phyloP scores from a whole-genome alignment of 2,888 invertebrate genomes.

The Horisme vitalbata region DNA sequence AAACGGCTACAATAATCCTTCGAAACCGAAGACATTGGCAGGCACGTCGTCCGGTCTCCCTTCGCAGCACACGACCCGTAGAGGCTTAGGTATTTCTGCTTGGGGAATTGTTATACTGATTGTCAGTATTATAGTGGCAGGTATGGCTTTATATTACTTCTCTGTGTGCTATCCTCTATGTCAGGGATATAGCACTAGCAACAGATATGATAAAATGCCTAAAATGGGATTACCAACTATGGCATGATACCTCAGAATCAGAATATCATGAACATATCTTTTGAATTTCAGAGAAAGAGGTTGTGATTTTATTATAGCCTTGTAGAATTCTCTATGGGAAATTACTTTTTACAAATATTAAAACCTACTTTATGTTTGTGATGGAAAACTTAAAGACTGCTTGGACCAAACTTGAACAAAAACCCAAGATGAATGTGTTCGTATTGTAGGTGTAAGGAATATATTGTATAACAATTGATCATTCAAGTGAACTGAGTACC shows the following conservation, averaged over 20 bases:
- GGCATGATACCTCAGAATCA: slow-evolving; percentile 40
- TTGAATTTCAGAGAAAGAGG: slow-evolving; percentile 11
- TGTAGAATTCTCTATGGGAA: background rate
- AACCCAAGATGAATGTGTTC: slow-evolving; percentile 18
- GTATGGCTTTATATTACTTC: slow-evolving; percentile 84
- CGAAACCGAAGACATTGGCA: slow-evolving; percentile 43
- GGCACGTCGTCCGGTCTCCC: slow-evolving; percentile 53
- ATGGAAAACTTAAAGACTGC: slow-evolving; percentile 23
- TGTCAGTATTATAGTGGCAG: slow-evolving; percentile 73
- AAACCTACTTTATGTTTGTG: background rate
- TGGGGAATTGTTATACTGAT: slow-evolving; percentile 85
- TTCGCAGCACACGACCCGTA: slow-evolving; percentile 49
- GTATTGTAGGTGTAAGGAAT: slow-evolving; percentile 7
- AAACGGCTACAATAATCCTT: slow-evolving; percentile 39
- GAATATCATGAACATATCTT: slow-evolving; percentile 41
- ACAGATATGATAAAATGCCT: slow-evolving; percentile 75
- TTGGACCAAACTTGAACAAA: slow-evolving; percentile 19
- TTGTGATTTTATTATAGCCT: slow-evolving; percentile 23
- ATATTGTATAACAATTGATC: slow-evolving; percentile 3
- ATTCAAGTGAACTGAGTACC: slow-evolving; percentile 5
- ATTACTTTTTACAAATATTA: no score
- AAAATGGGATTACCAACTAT: slow-evolving; percentile 73
- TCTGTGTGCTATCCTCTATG: slow-evolving; percentile 87
- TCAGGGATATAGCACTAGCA: slow-evolving; percentile 60
- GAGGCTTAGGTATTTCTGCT: slow-evolving; percentile 82